These are phyloP conservation scores for Sebastes vulpes DNA, from an alignment of 2,797 vertebrate species.

Conservation along the genomic window DNA sequence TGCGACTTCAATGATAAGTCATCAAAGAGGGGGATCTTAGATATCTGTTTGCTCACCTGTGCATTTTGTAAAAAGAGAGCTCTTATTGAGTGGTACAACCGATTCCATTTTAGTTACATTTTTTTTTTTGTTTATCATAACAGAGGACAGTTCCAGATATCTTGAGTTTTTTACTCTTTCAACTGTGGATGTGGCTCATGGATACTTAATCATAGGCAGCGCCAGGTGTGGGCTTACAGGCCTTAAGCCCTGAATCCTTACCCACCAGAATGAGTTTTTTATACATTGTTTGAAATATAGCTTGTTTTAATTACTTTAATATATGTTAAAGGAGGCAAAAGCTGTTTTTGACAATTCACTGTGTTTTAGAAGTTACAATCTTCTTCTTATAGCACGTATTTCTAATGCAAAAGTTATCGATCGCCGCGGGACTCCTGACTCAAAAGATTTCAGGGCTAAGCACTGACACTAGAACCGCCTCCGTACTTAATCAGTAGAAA, in stretches of 20 bases:
- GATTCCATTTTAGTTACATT: neutral
- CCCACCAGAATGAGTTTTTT: neutral
- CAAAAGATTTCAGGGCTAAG: neutral
- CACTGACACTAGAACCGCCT: neutral
- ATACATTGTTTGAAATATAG: neutral
- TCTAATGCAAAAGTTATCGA: neutral
- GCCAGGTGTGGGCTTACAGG: neutral
- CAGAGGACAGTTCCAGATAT: neutral
- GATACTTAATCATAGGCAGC: slow-evolving; percentile 9
- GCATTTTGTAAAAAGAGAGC: neutral
- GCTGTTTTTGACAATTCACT: neutral
- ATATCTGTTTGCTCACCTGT: slow-evolving; percentile 32
- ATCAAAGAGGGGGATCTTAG: slow-evolving; percentile 27
- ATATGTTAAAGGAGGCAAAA: neutral
- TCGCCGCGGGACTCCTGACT: neutral
- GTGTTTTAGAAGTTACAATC: neutral
- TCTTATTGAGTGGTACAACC: neutral
- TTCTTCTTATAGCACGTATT: neutral
- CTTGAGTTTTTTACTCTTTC: neutral
- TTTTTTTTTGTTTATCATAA: neutral
- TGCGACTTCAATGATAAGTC: slow-evolving; percentile 52
- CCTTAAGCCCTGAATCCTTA: neutral
- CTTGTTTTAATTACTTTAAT: neutral
- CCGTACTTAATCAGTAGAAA: slow-evolving; percentile 22
- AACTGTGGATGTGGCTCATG: neutral